Evolutionary conservation across 2,888 invertebrate genomes (phyloP), one percentile per base, ranked within the genome.

Genomic region (Helleia helle): DNA sequence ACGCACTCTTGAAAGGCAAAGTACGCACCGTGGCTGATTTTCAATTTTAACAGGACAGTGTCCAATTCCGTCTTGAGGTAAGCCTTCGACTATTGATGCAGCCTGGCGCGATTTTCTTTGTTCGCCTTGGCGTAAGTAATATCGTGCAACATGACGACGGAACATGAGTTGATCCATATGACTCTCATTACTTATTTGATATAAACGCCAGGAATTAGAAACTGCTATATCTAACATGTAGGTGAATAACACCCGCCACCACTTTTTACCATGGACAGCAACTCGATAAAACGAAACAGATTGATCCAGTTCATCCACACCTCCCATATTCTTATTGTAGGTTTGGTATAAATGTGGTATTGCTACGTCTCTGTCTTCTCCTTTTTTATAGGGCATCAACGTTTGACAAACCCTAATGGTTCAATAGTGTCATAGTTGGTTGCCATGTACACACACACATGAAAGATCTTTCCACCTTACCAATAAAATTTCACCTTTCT

Each of bases 381-480:
- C 7, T 14, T 6, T 24, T 15, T 4, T 1, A 31, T 9, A 4
- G 25, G 6, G 6, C 15, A 36, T 40, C 26, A 40, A 2, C 40
- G 13, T 15, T 34, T 40, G 2, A 40, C 34, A 7, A 11, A 34
- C 11, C 34, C 34, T 2, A 40, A 4, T 11, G 25, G 36, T 15
- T 36, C 18, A 3, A 40, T 27, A 9, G 8, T 25, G 17, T 34
- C 17, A n/a, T 34, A 40, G 7, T 40, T 45, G 2, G 40, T 39
- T 11, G 26, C 30, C 44, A 47, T 46, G n/a, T n/a, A n/a, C n/a
- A n/a, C n/a, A n/a, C n/a, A n/a, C n/a, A n/a, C n/a, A n/a, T n/a
- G n/a, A n/a, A n/a, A n/a, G n/a, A n/a, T 46, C 42, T 40, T 38
- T 41, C 42, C 45, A 45, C 1, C 47, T 14, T 3, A 39, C 42